These are phyloP conservation scores for Takifugu ocellatus DNA, from an alignment of 2,797 vertebrate species.

Conservation along the genomic window DNA sequence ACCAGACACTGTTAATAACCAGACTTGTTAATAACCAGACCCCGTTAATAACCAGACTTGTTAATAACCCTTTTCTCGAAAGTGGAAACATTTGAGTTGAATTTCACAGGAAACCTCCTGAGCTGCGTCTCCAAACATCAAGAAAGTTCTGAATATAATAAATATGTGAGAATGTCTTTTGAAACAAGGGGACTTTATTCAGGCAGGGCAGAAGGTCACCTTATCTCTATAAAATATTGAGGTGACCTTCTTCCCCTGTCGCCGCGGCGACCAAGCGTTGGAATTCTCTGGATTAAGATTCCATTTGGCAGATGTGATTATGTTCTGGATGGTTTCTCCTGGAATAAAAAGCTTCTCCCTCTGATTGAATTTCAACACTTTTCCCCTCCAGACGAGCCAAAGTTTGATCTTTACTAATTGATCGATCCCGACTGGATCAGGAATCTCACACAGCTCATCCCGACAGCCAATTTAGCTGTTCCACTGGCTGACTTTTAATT, in stretches of 20 bases:
- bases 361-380: slow-evolving; percentile 66
- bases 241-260: slow-evolving; percentile 33
- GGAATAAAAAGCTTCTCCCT: slow-evolving; percentile 28
- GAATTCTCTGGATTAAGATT: slow-evolving; percentile 63
- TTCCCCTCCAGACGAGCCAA: slow-evolving; percentile 59
- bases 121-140: too few species aligned
- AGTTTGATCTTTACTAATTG: slow-evolving; percentile 78
- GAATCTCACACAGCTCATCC: slow-evolving; percentile 57
- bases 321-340: slow-evolving; percentile 48
- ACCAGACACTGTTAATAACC: too few species aligned
- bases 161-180: too few species aligned
- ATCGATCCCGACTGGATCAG: slow-evolving; percentile 66
- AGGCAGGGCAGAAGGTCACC: slow-evolving; percentile 35
- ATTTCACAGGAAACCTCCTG: too few species aligned
- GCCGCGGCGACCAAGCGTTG: slow-evolving; percentile 8
- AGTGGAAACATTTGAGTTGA: too few species aligned
- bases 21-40: too few species aligned
- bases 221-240: slow-evolving; percentile 41
- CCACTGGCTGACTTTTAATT: slow-evolving; percentile 81
- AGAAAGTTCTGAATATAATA: too few species aligned
- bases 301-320: slow-evolving; percentile 63
- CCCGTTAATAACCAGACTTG: too few species aligned
- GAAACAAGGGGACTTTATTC: neutral
- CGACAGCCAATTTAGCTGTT: slow-evolving; percentile 75
- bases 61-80: too few species aligned